Base-by-base conservation (phyloP, 2,888 invertebrate genomes). In the Steinernema hermaphroditum region DNA sequence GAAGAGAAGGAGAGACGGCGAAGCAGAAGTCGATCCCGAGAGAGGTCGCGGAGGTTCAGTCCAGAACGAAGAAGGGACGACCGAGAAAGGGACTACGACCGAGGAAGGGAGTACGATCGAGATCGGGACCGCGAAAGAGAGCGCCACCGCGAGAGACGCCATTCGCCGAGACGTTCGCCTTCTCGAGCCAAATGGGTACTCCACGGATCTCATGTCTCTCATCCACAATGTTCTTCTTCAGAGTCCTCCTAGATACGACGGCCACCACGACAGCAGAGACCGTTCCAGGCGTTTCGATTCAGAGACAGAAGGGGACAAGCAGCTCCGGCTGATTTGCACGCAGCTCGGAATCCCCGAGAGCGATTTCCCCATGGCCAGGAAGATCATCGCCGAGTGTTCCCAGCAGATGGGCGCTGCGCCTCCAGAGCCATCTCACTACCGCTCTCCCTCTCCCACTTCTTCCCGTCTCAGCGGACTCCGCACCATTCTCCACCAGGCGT, bases 341-440 rank as follows among this genome's bases (percentile, higher is more conserved):
- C 62, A 62, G 62, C 62, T 62, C 34, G 62, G 62, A 62, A 29
- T 62, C 62, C 2, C 32, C 8, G 62, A 62, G 1, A 24, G 62
- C 32, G 62, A 62, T 19, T 8, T 62, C 27, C 62, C 62, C 8
- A 32, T 32, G 34, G 62, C 62, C 12, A 29, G 62, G 16, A 29
- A 32, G 12, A 62, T 62, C 34, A n/a, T 62, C 32, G 9, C 12
- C 6, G 62, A 62, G 27, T 62, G 9, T 16, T 62, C 62, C 1
- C 6, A 62, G 62, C 9, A 62, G 16, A 32, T 19, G 29, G 16
- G 14, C 8, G 62, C 9, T 1, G 9, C 46, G 6, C n/a, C 16
- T 46, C 8, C 62, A 2, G 16, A 62, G 32, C n/a, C 54, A 6
- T 19, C 16, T 16, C 54, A 22, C 16, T 34, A 32, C 14, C 62